Conservation (phyloP, 2,888 invertebrate genomes). For the Eudasyphora cyanicolor region DNA sequence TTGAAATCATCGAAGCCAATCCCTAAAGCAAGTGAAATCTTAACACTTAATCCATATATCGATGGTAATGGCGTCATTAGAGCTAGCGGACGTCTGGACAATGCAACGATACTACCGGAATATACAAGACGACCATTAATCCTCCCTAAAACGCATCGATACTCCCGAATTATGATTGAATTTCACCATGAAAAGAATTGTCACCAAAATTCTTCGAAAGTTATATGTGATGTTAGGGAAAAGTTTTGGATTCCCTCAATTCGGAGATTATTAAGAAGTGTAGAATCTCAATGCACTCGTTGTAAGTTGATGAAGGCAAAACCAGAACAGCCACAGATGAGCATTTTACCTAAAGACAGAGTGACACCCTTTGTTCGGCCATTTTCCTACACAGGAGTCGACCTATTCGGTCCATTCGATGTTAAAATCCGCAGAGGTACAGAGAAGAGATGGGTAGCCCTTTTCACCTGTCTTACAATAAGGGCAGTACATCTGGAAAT, state of each 20-base stretch:
- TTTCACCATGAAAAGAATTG: slow-evolving; percentile 16
- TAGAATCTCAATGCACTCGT: too few relatives aligned
- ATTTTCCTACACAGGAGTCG: neutral
- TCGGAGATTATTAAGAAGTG: neutral
- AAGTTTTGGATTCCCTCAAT: slow-evolving; percentile 33
- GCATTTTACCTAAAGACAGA: neutral
- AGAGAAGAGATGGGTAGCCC: slow-evolving; percentile 19
- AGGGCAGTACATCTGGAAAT: slow-evolving; percentile 54
- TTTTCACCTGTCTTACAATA: slow-evolving; percentile 32
- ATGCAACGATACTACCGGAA: neutral
- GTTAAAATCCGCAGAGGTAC: neutral
- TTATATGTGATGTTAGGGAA: slow-evolving; percentile 18
- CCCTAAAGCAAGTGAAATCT: too few relatives aligned
- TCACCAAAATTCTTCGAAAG: slow-evolving; percentile 4
- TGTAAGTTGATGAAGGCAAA: neutral
- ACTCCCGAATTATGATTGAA: neutral
- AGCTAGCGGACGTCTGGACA: neutral
- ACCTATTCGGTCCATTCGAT: too few relatives aligned
- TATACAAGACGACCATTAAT: neutral
- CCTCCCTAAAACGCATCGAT: neutral
- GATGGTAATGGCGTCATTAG: neutral
- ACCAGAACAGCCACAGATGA: neutral
- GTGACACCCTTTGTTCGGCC: too few relatives aligned
- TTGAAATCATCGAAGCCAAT: too few relatives aligned
- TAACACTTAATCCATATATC: neutral